These are phyloP conservation scores for Drosophila micromelanica DNA, from an alignment of 1,140 invertebrate genomes.

Conservation along the genomic window DNA sequence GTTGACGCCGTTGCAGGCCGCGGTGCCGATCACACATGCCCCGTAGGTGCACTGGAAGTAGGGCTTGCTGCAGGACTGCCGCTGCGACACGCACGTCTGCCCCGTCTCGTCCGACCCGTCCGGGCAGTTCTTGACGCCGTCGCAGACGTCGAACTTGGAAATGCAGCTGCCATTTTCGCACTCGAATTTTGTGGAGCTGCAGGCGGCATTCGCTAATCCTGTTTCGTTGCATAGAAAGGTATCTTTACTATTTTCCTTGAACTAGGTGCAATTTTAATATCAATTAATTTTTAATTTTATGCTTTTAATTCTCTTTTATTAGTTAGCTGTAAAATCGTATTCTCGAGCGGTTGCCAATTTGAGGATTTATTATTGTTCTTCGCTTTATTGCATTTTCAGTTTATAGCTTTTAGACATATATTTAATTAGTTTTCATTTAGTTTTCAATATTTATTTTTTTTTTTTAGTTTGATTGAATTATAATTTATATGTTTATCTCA, in stretches of 20 bases:
- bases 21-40: constrained; percentile 86
- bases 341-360: no score
- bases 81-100: constrained; percentile 59
- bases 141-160: constrained; percentile 68
- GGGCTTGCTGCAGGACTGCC: constrained; percentile 83
- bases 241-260: neutral
- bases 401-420: no score
- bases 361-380: no score
- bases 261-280: no score
- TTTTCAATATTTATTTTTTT: no score
- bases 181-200: constrained; percentile 41
- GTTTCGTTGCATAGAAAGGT: neutral
- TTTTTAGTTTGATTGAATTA: no score
- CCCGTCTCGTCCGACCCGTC: constrained; percentile 87
- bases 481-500: no score
- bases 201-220: constrained; percentile 27
- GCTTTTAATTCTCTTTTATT: no score
- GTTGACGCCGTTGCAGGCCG: constrained; percentile 86
- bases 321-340: no score
- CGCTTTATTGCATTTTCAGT: no score
- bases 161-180: constrained; percentile 78
- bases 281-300: no score
- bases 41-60: constrained; percentile 87
- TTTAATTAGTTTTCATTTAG: no score
- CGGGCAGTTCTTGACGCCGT: constrained; percentile 85